Evolutionary conservation across 1,140 invertebrate genomes (phyloP).

Genomic region (Colletes gigas): DNA sequence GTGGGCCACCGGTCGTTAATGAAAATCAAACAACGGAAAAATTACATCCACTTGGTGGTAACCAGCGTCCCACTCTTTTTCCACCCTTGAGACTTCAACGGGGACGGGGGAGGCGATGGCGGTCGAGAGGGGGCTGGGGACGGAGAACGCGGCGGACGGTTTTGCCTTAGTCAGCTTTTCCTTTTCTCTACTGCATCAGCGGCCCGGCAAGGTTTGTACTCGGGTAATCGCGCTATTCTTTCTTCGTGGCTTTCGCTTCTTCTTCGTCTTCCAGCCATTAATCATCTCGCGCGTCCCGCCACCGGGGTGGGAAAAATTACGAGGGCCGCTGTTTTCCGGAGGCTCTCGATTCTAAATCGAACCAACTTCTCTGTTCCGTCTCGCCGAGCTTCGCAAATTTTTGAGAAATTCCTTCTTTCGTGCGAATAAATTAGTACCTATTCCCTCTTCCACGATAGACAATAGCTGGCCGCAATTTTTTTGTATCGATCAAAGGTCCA

Average conservation of each 20-base stretch:
- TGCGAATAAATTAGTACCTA: no score
- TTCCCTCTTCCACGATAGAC: no score
- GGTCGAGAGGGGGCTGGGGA: not conserved
- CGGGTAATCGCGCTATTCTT: conserved; percentile 50
- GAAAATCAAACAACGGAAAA: conserved; percentile 81
- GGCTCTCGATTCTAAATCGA: conserved; percentile 16
- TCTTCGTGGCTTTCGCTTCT: conserved; percentile 41
- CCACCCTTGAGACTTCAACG: conserved; percentile 66
- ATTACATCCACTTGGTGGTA: conserved; percentile 73
- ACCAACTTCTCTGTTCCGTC: not conserved
- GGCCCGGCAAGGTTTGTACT: conserved; percentile 46
- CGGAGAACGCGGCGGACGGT: conserved; percentile 48
- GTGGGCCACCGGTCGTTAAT: conserved; percentile 79
- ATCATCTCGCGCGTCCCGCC: conserved; percentile 41
- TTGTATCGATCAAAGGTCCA: no score
- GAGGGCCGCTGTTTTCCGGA: conserved; percentile 11
- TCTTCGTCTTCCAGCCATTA: conserved; percentile 41
- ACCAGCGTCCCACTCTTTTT: conserved; percentile 63
- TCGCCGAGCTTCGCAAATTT: not conserved
- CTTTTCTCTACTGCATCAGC: conserved; percentile 62
- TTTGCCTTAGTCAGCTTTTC: conserved; percentile 71
- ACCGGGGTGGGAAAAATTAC: conserved; percentile 16
- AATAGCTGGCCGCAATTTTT: no score
- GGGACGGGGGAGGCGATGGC: not conserved
- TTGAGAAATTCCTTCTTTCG: not conserved